These are phyloP conservation scores for Campoletis raptor DNA, from an alignment of 2,888 invertebrate species.

Conservation along the genomic window DNA sequence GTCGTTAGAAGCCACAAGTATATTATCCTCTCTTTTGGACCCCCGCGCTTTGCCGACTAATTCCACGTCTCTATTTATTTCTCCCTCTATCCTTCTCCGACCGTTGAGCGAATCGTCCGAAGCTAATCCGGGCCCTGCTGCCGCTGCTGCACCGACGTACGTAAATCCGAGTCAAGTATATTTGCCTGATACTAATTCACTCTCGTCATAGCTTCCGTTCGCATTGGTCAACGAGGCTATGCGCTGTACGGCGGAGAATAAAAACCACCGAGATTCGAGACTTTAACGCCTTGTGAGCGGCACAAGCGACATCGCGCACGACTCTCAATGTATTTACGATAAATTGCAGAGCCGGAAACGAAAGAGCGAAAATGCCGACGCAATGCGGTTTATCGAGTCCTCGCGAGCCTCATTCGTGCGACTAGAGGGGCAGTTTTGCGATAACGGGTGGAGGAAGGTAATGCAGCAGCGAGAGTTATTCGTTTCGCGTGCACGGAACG, in stretches of 20 bases:
- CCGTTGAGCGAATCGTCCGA: not conserved
- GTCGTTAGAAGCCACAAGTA: conserved; percentile 65
- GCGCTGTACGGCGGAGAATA: too few species aligned
- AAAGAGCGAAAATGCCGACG: conserved; percentile 12
- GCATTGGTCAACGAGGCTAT: too few species aligned
- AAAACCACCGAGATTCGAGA: not conserved
- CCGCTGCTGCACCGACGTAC: too few species aligned
- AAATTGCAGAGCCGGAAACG: not conserved
- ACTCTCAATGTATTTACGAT: not conserved
- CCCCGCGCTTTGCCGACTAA: conserved; percentile 59
- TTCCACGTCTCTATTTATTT: conserved; percentile 47
- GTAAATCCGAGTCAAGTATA: conserved; percentile 1
- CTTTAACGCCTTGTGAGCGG: not conserved
- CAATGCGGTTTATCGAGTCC: not conserved
- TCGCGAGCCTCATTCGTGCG: not conserved
- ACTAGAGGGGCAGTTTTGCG: not conserved
- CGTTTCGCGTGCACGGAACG: conserved; percentile 60
- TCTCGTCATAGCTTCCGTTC: not conserved
- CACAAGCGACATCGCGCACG: conserved; percentile 6
- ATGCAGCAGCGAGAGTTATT: conserved; percentile 45
- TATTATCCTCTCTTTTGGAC: conserved; percentile 51
- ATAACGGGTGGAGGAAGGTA: not conserved
- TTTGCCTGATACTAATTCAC: not conserved
- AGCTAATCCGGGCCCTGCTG: conserved; percentile 21
- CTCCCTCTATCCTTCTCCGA: not conserved